Evolutionary conservation across 2,888 invertebrate genomes (phyloP), one percentile per base, ranked within the genome.

Genomic region (Arge pagana): DNA sequence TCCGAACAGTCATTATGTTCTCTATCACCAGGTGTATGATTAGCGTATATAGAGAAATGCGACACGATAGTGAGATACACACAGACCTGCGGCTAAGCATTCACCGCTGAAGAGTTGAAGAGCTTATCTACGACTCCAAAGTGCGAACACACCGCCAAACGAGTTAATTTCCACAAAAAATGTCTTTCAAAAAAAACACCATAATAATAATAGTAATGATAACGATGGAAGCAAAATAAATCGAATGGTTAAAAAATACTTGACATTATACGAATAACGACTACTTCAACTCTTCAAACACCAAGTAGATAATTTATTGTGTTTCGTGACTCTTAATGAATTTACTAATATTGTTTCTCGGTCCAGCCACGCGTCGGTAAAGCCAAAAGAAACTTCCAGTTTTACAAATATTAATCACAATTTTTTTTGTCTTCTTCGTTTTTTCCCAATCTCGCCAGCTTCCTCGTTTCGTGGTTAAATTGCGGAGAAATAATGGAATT

Each of bases 291-390:
- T 45, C 33, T 35, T 35, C 45, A 45, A 45, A 15, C 24, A 45
- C 35, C 31, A 33, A 45, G 45, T 45, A 16, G 35, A 6, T 45
- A 45, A 45, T 45, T 45, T 45, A 42, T 31, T 35, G 45, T 45
- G 21, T 45, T 45, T 33, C 11, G 35, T 45, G 45, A 45, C 35
- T 33, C 21, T 45, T 45, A 33, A 45, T 45, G 45, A 45, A 33
- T 45, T 45, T 45, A 56, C 59, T 67, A 66, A 72, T 74, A 76
- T 76, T 75, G 75, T 75, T 76, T 74, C 76, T 76, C 74, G 73
- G 76, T 76, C 75, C 76, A 76, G 76, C 76, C 76, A 76, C 76
- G 64, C 76, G 69, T 71, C 69, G 68, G 59, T 55, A 52, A 57
- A 65, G 66, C 65, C 70, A 61, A 64, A 64, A 33, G 19, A 45